Percentiles rank a stretch among this genome's conserved stretches.
phyloP scores from a whole-genome alignment of 1,140 invertebrate species.

The Cotesia typhae region DNA sequence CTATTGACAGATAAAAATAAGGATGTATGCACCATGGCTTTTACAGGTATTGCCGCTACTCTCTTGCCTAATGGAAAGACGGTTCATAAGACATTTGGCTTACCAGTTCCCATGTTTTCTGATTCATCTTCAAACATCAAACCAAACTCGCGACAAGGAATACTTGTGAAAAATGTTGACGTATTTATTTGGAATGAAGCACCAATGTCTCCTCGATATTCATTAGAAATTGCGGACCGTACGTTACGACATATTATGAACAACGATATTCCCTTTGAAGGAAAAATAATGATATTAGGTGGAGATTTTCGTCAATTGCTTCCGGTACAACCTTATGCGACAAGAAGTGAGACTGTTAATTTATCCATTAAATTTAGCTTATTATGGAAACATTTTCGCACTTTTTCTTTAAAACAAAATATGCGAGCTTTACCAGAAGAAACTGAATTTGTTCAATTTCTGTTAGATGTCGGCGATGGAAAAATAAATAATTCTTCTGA shows the following conservation, averaged over 20 bases:
- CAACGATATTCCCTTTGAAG: too few relatives aligned
- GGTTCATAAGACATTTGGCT: slow-evolving; percentile 32
- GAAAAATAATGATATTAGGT: too few relatives aligned
- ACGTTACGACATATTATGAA: too few relatives aligned
- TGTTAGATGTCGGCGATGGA: slow-evolving; percentile 37
- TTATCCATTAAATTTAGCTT: slow-evolving; percentile 36
- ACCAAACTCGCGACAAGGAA: slow-evolving; percentile 47
- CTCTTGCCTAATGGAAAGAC: slow-evolving; percentile 12
- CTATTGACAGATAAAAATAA: slow-evolving; percentile 11
- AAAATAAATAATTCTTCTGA: slow-evolving; percentile 18
- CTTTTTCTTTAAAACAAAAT: slow-evolving; percentile 33
- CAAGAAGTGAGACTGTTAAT: slow-evolving; percentile 30
- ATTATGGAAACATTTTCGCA: slow-evolving; percentile 35
- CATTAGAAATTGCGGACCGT: too few relatives aligned
- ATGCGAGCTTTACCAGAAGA: slow-evolving; percentile 35
- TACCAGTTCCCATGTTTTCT: slow-evolving; percentile 37
- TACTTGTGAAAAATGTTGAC: slow-evolving; percentile 32
- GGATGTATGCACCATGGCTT: slow-evolving; percentile 4
- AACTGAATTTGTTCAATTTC: slow-evolving; percentile 35
- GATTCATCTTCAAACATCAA: slow-evolving; percentile 41
- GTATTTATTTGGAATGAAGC: too few relatives aligned
- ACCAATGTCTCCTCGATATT: too few relatives aligned
- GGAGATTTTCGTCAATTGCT: too few relatives aligned
- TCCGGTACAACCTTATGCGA: neutral
- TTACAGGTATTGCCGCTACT: slow-evolving; percentile 24